Percentiles rank a stretch among this genome's conserved stretches.
phyloP scores from a whole-genome alignment of 2,797 vertebrate genomes.

The Hirundo rustica region DNA sequence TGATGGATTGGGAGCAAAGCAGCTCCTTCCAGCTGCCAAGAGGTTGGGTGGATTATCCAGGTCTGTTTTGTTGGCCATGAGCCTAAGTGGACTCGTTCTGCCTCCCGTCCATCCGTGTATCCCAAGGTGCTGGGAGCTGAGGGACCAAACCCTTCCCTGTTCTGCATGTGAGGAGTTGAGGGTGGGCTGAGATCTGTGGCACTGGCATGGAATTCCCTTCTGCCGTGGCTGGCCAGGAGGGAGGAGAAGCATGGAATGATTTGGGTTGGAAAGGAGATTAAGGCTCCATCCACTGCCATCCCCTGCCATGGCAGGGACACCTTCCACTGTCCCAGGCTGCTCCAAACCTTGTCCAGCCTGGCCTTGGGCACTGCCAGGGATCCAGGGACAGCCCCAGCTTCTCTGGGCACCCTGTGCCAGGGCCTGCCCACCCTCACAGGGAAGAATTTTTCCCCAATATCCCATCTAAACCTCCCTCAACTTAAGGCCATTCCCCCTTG shows the following conservation, averaged over 20 bases:
- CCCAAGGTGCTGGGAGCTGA: neutral
- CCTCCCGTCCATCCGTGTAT: neutral
- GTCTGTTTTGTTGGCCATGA: neutral
- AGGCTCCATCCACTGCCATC: rapidly evolving
- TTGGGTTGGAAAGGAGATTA: neutral
- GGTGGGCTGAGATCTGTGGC: neutral
- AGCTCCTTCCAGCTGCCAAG: conserved; percentile 49
- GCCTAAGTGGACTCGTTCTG: neutral
- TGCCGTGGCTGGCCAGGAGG: neutral
- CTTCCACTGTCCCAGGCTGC: rapidly evolving
- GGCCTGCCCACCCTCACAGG: rapidly evolving
- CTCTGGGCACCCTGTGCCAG: neutral
- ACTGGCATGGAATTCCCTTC: neutral
- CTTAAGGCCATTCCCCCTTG: neutral
- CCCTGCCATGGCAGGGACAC: neutral
- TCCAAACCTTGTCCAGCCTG: rapidly evolving
- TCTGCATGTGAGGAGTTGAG: rapidly evolving
- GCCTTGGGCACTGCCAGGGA: neutral
- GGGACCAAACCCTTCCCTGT: neutral
- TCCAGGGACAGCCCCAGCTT: neutral
- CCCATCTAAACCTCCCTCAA: neutral
- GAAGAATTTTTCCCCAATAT: neutral
- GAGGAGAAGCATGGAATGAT: neutral
- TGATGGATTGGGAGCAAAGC: conserved; percentile 56
- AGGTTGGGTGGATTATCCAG: conserved; percentile 52